Base-by-base conservation (phyloP, 2,113 vertebrate species). In the Acanthochromis polyacanthus region DNA sequence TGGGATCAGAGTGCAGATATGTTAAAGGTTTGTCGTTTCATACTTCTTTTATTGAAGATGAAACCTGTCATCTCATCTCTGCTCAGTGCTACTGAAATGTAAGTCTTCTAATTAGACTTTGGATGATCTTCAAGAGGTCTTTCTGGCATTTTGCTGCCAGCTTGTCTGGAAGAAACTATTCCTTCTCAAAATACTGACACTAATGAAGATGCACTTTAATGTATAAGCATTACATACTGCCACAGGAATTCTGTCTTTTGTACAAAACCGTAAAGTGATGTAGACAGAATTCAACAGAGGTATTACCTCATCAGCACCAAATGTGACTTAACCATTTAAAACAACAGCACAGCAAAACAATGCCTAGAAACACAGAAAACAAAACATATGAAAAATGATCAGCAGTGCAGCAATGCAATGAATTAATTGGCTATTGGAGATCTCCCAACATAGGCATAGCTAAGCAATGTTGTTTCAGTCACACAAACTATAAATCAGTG, bases 101-200 rank as follows among this genome's bases (percentile, higher is more conserved):
- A 62, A 10, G 53, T 69, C 43, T 72, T 62, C 58, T 64, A 58
- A 76, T 71, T 70, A 71, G 62, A 66, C 68, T 51, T 55, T 59
- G 36, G 53, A 68, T 5, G 43, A 52, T 69, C n/a, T 73, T 76
- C 80, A 68, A 66, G 65, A 25, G 40, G 40, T 43, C 40, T 43
- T 43, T 43, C 12, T 43, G 40, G 20, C 8, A 57, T 14, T 4
- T 40, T 2, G 22, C 58, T 82, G 45, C 66, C 45, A 66, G 59
- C 38, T 40, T 48, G 20, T 65, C 43, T 40, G 22, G 19, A 20
- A n/a, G 17, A 30, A 57, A 43, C 40, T 43, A 43, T 43, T 43
- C 40, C 40, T 15, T 43, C 4, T 19, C 38, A 56, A 65, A 56
- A 50, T 19, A 25, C 16, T 64, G 59, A 17, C 45, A 72, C 46